phyloP scores from a whole-genome alignment of 2,888 invertebrate species.

The Lacanobia wlatinum region DNA sequence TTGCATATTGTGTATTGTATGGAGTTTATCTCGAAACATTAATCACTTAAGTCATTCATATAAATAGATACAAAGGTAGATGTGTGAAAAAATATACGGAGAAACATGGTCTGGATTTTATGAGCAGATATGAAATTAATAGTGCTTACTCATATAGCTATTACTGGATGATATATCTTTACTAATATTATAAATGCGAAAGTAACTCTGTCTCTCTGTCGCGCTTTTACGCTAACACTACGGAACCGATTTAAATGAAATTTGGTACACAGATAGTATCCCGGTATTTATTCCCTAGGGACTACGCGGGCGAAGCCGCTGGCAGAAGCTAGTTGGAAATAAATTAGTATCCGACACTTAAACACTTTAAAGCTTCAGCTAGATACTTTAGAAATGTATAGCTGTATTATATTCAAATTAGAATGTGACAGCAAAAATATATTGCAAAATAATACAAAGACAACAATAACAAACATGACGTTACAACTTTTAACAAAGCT shows the following conservation, averaged over 20 bases:
- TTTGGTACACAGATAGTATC: no score
- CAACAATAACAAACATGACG: neutral
- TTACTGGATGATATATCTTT: slow-evolving; percentile 43
- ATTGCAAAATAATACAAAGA: neutral
- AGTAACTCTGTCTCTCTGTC: no score
- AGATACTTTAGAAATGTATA: neutral
- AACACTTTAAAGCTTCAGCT: slow-evolving; percentile 4
- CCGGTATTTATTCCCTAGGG: no score
- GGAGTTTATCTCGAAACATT: slow-evolving; percentile 66
- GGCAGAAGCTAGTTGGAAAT: no score
- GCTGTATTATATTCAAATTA: neutral
- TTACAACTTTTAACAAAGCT: neutral
- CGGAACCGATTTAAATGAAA: no score
- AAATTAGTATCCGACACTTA: slow-evolving; percentile 24
- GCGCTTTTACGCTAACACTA: no score
- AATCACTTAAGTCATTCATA: slow-evolving; percentile 65
- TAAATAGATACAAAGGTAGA: slow-evolving; percentile 52
- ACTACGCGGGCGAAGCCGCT: no score
- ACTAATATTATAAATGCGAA: no score
- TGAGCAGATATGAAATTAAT: slow-evolving; percentile 54
- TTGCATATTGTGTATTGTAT: slow-evolving; percentile 66
- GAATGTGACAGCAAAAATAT: neutral
- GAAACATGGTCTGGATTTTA: slow-evolving; percentile 54
- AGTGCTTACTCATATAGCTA: slow-evolving; percentile 37
- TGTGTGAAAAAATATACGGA: slow-evolving; percentile 44